Evolutionary conservation across 1,140 invertebrate species (phyloP), one percentile per base, ranked within the genome.

Genomic region (Lordiphosa clarofinis): DNA sequence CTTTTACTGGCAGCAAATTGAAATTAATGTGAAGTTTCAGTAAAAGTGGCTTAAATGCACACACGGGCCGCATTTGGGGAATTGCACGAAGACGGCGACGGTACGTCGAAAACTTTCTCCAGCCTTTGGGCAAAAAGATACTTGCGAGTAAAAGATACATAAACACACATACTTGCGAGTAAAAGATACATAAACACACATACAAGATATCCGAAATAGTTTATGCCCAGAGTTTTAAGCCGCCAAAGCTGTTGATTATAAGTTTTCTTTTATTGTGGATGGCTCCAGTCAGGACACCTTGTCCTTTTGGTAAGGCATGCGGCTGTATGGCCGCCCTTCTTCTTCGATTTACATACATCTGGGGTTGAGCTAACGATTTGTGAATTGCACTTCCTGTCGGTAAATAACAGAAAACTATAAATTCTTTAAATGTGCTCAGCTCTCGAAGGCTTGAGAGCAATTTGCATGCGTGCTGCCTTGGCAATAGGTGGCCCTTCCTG

Each of bases 41-140:
- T 67, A 84, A 87, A 87, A 87, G 82, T 87, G 82, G 82, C 82
- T 87, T 87, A 87, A 87, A 82, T 84, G 84, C 84, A 82, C 82
- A 86, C 82, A 87, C 84, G 82, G 82, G 82, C 76, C 84, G 78
- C 78, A 87, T 87, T 87, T 87, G 67, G 76, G 84, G 76, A 87
- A 87, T 87, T 87, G 82, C 76, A 52, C 5, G 47, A 56, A 38
- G 49, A 50, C 11, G 42, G 39, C n/a, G 39, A 57, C 44, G 49
- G 37, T 50, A 9, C 43, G 38, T 21, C 40, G 40, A 59, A 73
- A 64, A 74, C 47, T 75, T 65, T 58, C 15, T 35, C 1, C 12
- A 39, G 38, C 56, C 65, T 54, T 46, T 43, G 43, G 65, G 58
- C 54, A 55, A 53, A 73, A 44, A 57, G 71, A 75, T 79, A 81